These are phyloP conservation scores for Podilymbus podiceps DNA, from an alignment of 2,113 vertebrate species.

Conservation along the genomic window DNA sequence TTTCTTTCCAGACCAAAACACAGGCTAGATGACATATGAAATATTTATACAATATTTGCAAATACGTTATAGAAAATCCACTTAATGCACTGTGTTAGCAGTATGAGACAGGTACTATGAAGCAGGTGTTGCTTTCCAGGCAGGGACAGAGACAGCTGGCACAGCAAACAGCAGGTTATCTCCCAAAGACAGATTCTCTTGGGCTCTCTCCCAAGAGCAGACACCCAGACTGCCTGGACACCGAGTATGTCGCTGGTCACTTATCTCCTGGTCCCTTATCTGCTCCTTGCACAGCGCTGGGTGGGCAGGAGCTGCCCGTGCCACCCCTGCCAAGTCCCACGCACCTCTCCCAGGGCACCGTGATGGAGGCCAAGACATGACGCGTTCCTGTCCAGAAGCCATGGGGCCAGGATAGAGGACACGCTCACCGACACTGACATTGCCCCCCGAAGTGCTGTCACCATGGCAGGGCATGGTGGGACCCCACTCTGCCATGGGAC, in stretches of 20 bases:
- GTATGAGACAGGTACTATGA: neutral
- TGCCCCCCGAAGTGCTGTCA: rapidly evolving
- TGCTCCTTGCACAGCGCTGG: rapidly evolving
- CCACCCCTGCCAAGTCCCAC: neutral
- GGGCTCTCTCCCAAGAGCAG: neutral
- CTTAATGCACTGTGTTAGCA: neutral
- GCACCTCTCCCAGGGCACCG: rapidly evolving
- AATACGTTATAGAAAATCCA: neutral
- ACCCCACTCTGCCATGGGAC: neutral
- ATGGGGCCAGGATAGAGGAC: neutral
- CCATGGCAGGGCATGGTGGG: neutral
- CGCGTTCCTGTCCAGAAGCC: rapidly evolving
- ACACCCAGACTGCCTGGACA: neutral
- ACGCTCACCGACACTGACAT: neutral
- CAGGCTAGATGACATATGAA: neutral
- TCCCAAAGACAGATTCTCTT: neutral
- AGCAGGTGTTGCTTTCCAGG: neutral
- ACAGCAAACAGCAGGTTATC: neutral
- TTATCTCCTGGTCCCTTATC: neutral
- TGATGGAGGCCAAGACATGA: neutral
- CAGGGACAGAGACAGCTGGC: neutral
- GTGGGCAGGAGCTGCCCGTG: neutral
- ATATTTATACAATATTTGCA: neutral
- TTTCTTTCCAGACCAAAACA: neutral
- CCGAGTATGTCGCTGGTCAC: rapidly evolving